Evolutionary conservation across 1,140 invertebrate genomes (phyloP), one percentile per base, ranked within the genome.

Genomic region (Eumaeus atala): DNA sequence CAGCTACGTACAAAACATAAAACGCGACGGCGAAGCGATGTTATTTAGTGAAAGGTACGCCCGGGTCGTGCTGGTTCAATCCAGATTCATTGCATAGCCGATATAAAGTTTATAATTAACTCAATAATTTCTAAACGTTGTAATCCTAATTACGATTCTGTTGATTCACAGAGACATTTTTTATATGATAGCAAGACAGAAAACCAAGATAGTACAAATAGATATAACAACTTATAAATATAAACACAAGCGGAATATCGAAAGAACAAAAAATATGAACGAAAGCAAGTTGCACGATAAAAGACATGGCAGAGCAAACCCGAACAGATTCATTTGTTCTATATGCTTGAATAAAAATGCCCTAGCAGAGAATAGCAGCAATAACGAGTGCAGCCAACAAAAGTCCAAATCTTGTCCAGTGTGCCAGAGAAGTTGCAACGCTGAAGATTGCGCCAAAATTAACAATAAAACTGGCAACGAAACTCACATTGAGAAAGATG

Each of bases 311-410:
- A 59, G 57, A 49, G 33, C 17, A 8, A 44, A 57, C 47, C 54
- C 54, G 44, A 70, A 70, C n/a, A 62, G 58, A 63, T 77, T 73
- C 42, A 69, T 81, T 28, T 81, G 77, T 56, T 74, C 73, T 9
- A 68, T 78, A 9, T 81, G 77, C 57, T 58, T 77, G 9, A 80
- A 76, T 48, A 59, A 56, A 53, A 73, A 66, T 36, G 40, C 58
- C 0, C 61, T 53, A 48, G 55, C 61, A 51, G 63, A 67, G 42
- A 48, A 48, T n/a, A 49, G 9, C 11, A 56, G 38, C 37, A 59
- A n/a, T n/a, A n/a, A n/a, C n/a, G n/a, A n/a, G n/a, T n/a, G n/a
- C n/a, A n/a, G n/a, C n/a, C n/a, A n/a, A n/a, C n/a, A 52, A 37
- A 64, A 60, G 42, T 56, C 64, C 0, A 72, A 65, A 60, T 67